A percentile compares a stretch with the other conserved stretches of the same genome.
phyloP scores from a whole-genome alignment of 2,797 vertebrate species.

The Poecilia wingei region DNA sequence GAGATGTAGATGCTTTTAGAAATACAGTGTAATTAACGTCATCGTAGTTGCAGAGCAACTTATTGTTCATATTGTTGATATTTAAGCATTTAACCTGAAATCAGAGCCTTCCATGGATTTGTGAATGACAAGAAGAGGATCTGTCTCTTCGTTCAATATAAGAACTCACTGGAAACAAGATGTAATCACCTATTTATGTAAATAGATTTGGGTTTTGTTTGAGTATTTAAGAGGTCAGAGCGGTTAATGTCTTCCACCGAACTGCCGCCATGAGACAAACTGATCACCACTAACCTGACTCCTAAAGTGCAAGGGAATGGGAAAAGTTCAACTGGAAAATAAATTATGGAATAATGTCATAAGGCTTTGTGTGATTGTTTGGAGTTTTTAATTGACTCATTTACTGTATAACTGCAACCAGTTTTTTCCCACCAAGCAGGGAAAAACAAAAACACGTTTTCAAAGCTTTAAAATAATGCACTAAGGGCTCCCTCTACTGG shows the following conservation, averaged over 20 bases:
- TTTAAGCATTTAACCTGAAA: conserved; percentile 85
- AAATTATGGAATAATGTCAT: conserved; percentile 59
- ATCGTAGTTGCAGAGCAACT: conserved; percentile 93
- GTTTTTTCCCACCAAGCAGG: not conserved
- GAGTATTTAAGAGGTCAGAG: conserved; percentile 81
- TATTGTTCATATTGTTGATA: conserved; percentile 81
- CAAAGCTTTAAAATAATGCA: conserved; percentile 8
- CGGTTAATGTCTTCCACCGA: conserved; percentile 63
- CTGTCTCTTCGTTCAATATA: conserved; percentile 48
- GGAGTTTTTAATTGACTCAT: not conserved
- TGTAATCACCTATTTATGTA: conserved; percentile 75
- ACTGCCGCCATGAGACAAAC: conserved; percentile 54
- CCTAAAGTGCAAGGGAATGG: conserved; percentile 73
- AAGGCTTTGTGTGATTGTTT: conserved; percentile 22
- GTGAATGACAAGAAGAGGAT: conserved; percentile 64
- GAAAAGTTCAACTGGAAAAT: conserved; percentile 80
- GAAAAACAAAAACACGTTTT: not conserved
- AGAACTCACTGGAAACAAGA: conserved; percentile 79
- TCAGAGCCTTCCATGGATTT: conserved; percentile 75
- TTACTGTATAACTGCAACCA: not conserved
- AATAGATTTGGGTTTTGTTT: conserved; percentile 74
- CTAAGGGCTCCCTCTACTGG: conserved; percentile 72
- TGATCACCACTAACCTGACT: conserved; percentile 63
- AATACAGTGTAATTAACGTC: conserved; percentile 77
- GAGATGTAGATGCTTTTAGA: conserved; percentile 47